These are phyloP conservation scores for Vanacampus margaritifer DNA, from an alignment of 2,113 vertebrate species.

Conservation along the genomic window DNA sequence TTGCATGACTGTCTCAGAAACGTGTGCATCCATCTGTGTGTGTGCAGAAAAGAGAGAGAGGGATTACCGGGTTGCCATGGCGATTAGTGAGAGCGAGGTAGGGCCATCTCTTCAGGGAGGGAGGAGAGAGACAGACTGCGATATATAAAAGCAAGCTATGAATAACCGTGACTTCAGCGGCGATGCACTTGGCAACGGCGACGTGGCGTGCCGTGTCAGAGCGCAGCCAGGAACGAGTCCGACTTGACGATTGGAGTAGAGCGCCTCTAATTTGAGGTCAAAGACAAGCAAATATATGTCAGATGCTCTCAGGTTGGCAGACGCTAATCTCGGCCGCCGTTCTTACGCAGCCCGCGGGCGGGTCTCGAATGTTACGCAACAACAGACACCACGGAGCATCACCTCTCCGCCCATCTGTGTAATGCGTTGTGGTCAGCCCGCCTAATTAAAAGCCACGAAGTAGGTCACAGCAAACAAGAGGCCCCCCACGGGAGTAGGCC, in stretches of 20 bases:
- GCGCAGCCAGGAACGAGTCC: not conserved
- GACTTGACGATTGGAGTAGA: not conserved
- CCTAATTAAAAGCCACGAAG: slow-evolving; percentile 53
- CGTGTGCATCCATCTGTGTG: slow-evolving; percentile 1
- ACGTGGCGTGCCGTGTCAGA: slow-evolving; percentile 22
- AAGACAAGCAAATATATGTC: slow-evolving; percentile 1
- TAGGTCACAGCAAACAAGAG: slow-evolving; percentile 49
- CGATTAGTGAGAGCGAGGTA: slow-evolving; percentile 69
- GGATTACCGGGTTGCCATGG: slow-evolving; percentile 76
- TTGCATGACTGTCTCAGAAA: slow-evolving; percentile 15
- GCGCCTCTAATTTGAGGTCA: slow-evolving; percentile 8
- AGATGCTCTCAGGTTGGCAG: not conserved
- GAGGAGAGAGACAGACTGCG: slow-evolving; percentile 43
- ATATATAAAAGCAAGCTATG: slow-evolving; percentile 51
- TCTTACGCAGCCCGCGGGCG: not conserved
- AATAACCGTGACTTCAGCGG: slow-evolving; percentile 49
- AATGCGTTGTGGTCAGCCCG: slow-evolving; percentile 32
- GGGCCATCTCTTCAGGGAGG: slow-evolving; percentile 58
- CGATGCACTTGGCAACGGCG: slow-evolving; percentile 8
- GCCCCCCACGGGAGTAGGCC: slow-evolving; percentile 17
- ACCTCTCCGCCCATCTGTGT: slow-evolving; percentile 33
- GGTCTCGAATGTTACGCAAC: slow-evolving; percentile 56
- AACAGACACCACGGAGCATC: slow-evolving; percentile 23
- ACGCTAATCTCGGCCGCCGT: slow-evolving; percentile 8
- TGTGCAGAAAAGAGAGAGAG: slow-evolving; percentile 23